Conservation (phyloP, 2,113 vertebrate genomes). For the Thymallus thymallus region DNA sequence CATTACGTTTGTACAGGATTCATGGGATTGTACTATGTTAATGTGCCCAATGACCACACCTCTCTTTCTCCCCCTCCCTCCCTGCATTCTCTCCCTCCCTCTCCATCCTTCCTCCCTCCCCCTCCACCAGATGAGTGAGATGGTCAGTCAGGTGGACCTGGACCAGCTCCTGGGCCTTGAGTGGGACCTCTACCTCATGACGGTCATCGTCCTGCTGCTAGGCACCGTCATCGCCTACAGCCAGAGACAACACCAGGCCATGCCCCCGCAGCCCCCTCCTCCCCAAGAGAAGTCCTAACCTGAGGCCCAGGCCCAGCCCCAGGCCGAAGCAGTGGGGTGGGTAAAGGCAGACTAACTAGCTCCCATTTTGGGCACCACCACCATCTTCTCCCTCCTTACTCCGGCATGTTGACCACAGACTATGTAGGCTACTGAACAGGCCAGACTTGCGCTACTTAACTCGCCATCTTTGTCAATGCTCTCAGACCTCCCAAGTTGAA, state of each 20-base stretch:
- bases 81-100: not conserved
- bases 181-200: slow-evolving; percentile 99
- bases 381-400: slow-evolving; percentile 28
- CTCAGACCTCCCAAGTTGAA: not conserved
- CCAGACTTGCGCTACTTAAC: slow-evolving; percentile 25
- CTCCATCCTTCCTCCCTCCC: slow-evolving; percentile 2
- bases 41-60: not conserved
- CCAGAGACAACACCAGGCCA: slow-evolving; percentile 90
- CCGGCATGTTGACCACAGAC: slow-evolving; percentile 12
- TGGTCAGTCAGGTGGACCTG: slow-evolving; percentile 87
- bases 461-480: slow-evolving; percentile 15
- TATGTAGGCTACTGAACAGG: slow-evolving; percentile 30
- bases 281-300: slow-evolving; percentile 51
- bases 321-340: no score
- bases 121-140: slow-evolving; percentile 80
- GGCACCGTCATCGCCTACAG: slow-evolving; percentile 96
- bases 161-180: slow-evolving; percentile 95
- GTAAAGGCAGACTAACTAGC: slow-evolving; percentile 36
- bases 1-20: no score
- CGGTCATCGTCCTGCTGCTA: slow-evolving; percentile 90
- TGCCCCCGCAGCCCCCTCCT: slow-evolving; percentile 65
- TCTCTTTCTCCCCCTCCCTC: not conserved
- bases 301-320: slow-evolving; percentile 47
- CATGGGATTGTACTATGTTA: not conserved
- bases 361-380: slow-evolving; percentile 23